phyloP scores from a whole-genome alignment of 1,140 invertebrate species.

The Leptoteleia sp. region DNA sequence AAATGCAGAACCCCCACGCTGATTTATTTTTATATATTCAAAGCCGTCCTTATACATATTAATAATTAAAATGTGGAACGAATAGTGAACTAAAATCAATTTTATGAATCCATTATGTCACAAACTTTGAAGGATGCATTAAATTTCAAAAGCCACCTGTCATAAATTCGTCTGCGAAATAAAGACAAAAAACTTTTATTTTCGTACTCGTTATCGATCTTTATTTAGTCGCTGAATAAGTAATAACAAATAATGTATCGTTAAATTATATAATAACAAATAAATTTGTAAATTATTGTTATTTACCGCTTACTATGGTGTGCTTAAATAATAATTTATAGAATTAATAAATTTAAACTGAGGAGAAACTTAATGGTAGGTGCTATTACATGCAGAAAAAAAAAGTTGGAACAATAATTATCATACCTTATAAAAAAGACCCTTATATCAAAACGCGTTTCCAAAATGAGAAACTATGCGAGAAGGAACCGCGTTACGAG shows the following conservation, averaged over 20 bases:
- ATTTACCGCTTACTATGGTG: too few species aligned
- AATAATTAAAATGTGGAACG: constrained; percentile 28
- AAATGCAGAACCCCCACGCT: constrained; percentile 6
- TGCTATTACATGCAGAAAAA: too few species aligned
- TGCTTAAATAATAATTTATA: too few species aligned
- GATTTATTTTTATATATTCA: constrained; percentile 27
- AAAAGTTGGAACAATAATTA: constrained; percentile 9
- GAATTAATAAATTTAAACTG: too few species aligned
- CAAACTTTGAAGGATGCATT: constrained; percentile 23
- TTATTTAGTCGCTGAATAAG: too few species aligned
- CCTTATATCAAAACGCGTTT: constrained; percentile 44
- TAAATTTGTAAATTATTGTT: too few species aligned
- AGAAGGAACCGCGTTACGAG: constrained; percentile 7
- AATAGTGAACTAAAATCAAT: constrained; percentile 19
- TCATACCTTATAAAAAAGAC: constrained; percentile 19
- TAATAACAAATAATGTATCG: too few species aligned
- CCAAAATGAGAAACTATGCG: constrained; percentile 27
- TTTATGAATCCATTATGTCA: constrained; percentile 22
- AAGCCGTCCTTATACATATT: constrained; percentile 28
- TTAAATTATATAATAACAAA: too few species aligned
- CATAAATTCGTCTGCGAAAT: constrained; percentile 20
- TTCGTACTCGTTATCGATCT: too few species aligned
- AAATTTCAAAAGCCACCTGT: constrained; percentile 1
- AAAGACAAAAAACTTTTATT: too few species aligned
- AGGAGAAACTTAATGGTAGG: too few species aligned